Conservation (phyloP, 2,797 vertebrate genomes). For the Acestrorhynchus altus region DNA sequence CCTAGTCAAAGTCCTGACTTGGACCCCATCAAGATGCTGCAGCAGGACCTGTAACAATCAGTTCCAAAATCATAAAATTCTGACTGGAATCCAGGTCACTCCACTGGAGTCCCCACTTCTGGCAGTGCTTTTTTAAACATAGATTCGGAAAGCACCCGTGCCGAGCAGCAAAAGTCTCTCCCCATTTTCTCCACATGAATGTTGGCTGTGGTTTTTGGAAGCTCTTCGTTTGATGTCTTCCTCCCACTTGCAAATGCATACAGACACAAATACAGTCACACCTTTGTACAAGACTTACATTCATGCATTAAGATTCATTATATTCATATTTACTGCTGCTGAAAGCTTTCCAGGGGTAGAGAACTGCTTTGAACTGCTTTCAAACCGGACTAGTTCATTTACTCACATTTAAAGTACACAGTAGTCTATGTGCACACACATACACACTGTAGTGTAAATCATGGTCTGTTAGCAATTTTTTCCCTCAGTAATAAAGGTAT, state of each 20-base stretch:
- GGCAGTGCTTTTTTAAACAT: neutral
- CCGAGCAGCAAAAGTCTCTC: neutral
- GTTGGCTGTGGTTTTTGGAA: neutral
- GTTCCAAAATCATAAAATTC: too few species aligned
- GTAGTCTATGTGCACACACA: neutral
- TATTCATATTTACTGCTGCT: too few species aligned
- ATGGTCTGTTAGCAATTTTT: neutral
- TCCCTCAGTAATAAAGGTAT: neutral
- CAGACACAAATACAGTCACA: slow-evolving; percentile 21
- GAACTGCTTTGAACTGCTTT: too few species aligned
- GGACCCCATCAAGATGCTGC: too few species aligned
- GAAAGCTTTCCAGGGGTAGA: too few species aligned
- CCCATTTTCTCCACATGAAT: too few species aligned
- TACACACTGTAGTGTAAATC: neutral
- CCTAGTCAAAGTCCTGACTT: too few species aligned
- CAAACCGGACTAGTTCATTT: too few species aligned
- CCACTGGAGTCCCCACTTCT: neutral
- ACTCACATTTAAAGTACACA: too few species aligned
- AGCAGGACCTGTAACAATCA: too few species aligned
- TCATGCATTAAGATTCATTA: neutral
- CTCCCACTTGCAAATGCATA: neutral
- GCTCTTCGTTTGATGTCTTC: neutral
- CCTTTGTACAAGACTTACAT: neutral
- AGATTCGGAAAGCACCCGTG: neutral
- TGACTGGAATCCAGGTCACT: too few species aligned